Base-by-base conservation (phyloP, 1,140 invertebrate genomes). In the Pseudomyrmex cubaensis region DNA sequence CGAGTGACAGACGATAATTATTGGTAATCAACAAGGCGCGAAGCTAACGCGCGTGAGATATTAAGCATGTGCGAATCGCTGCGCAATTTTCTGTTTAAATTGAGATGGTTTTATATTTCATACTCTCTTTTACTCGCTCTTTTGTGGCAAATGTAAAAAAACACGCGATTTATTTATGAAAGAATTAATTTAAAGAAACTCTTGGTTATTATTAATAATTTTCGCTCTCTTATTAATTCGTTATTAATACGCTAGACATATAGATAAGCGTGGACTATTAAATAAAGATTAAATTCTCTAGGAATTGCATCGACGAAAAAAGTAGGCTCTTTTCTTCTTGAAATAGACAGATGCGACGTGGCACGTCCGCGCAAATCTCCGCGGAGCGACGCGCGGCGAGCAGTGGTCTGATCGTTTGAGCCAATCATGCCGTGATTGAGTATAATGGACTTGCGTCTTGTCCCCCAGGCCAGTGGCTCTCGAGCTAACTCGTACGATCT, bases 361-460 rank as follows among this genome's bases (percentile, higher is more conserved):
- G 63, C 69, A 85, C 73, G 83, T 88, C 87, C 87, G 87, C 83
- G 87, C 86, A 46, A 85, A 85, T 70, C 87, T 88, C 87, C 87
- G 87, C 85, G 84, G 91, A 90, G 82, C 88, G 85, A 89, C 87
- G 91, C 89, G 87, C 91, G 89, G 85, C 91, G 85, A 92, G 89
- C 91, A 90, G 91, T 93, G 91, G 93, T 92, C 93, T 89, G 93
- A 94, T 94, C 94, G 93, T 94, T 94, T 94, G 93, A 94, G 93
- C 93, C 94, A 94, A 94, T 94, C 93, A 94, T 67, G 87, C 85
- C 74, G 89, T 94, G 93, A 94, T 94, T 94, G 93, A 92, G 92
- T 92, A 91, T 94, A 94, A 94, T 94, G 93, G 94, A 94, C 94
- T 94, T 94, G 94, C 94, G 93, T 94, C 94, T 94, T 94, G 93